phyloP scores from a whole-genome alignment of 2,888 invertebrate species.

The Phytoseiulus persimilis region DNA sequence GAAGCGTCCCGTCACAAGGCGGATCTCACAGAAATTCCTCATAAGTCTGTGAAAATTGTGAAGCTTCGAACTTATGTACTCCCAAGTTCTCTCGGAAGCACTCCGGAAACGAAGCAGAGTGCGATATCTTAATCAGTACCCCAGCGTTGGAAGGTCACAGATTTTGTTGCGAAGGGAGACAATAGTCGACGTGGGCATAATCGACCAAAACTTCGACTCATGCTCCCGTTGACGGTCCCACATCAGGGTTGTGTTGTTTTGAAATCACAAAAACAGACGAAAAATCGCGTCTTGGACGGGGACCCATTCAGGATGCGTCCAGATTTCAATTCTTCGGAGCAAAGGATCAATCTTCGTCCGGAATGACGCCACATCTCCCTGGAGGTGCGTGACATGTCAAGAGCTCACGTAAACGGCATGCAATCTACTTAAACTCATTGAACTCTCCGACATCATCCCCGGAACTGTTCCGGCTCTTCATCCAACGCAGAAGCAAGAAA shows the following conservation, averaged over 20 bases:
- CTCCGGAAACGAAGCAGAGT: neutral
- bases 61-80: neutral
- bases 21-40: neutral
- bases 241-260: neutral
- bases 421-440: neutral
- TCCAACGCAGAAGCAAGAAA: neutral
- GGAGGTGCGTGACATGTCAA: too few relatives aligned
- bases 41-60: neutral
- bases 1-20: neutral
- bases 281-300: neutral
- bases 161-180: neutral
- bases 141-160: neutral
- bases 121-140: neutral
- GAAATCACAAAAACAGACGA: neutral
- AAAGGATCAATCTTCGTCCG: too few relatives aligned
- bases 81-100: neutral
- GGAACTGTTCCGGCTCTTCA: too few relatives aligned
- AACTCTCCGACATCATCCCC: too few relatives aligned
- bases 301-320: too few relatives aligned
- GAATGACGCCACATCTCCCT: too few relatives aligned
- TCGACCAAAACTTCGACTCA: neutral
- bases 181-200: neutral
- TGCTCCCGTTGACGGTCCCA: neutral
- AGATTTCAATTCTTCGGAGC: too few relatives aligned
- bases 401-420: too few relatives aligned